Evolutionary conservation across 2,888 invertebrate species (phyloP), one percentile per base, ranked within the genome.

Genomic region (Dasysyrphus tricinctus): DNA sequence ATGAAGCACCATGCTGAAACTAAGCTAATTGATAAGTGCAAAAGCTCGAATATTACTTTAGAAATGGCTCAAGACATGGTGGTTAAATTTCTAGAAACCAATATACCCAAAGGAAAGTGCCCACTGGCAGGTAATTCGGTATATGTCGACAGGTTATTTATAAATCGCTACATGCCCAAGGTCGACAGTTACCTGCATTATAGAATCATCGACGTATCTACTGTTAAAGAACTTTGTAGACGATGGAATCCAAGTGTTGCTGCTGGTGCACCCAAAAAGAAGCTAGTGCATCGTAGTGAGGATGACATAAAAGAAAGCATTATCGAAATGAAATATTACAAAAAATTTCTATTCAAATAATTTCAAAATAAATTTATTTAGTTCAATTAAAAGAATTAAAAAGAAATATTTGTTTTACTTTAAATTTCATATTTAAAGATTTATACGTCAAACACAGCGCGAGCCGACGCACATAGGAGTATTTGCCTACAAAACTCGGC

Each of bases 131-230:
- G 99, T 0, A 99, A 97, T 93, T 95, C 96, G 72, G 94, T 98
- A 5, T 96, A 97, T 89, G 95, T 96, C 94, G 99, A 99, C 91
- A 94, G 97, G 87, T 88, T 96, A 70, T 99, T 99, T 92, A 90
- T 99, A 32, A 90, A 92, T 12, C 96, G 96, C 92, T 95, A 96
- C 90, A 97, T 98, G 97, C 98, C 93, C 89, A 11, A 11, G 56
- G 92, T 99, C 7, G 91, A 96, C 90, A 91, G 94, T 1, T 97
- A 97, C 91, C 93, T 99, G 88, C 98, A 99, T 91, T 98, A 99
- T 92, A 94, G 99, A 89, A 96, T 97, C 57, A 95, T 99, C 87
- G 99, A 99, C 93, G 98, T 98, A 3, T 97, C 97, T 44, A 95
- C 97, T 0, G 93, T 99, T 19, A 98, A 98, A 91, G 98, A 98